Conservation (phyloP, 1,140 invertebrate genomes). For the Olivierus martensii region DNA sequence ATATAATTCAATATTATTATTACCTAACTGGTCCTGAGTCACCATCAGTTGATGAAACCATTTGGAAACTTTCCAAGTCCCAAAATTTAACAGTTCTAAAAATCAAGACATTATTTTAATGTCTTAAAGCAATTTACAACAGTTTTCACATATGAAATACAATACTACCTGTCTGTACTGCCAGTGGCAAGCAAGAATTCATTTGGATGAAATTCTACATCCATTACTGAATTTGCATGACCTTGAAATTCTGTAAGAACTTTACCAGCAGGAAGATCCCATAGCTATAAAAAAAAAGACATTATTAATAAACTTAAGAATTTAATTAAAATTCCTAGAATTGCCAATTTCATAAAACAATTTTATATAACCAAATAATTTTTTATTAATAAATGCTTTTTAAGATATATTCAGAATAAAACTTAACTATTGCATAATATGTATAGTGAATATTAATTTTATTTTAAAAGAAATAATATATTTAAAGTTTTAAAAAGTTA, state of each 20-base stretch:
- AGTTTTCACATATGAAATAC: no score
- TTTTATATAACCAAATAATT: no score
- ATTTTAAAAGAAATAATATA: not conserved
- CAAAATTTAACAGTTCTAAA: constrained; percentile 61
- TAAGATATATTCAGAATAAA: no score
- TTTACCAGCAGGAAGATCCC: constrained; percentile 82
- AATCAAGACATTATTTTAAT: not conserved
- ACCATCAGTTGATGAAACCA: constrained; percentile 44
- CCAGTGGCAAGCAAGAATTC: constrained; percentile 85
- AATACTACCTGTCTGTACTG: constrained; percentile 46
- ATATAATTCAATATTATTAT: no score
- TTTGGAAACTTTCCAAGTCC: constrained; percentile 81
- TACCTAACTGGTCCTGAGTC: constrained; percentile 14
- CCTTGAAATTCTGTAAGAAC: constrained; percentile 73
- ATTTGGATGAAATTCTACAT: constrained; percentile 92
- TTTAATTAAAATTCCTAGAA: no score
- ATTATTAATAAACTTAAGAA: no score
- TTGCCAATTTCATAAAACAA: no score
- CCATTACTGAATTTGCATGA: constrained; percentile 60
- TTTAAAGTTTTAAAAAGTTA: not conserved
- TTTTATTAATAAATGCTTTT: no score
- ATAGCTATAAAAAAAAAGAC: constrained; percentile 35
- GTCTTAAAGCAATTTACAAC: not conserved
- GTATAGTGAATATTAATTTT: no score
- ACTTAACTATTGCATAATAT: no score